phyloP scores from a whole-genome alignment of 2,797 vertebrate species.

The Pelochelys cantorii region DNA sequence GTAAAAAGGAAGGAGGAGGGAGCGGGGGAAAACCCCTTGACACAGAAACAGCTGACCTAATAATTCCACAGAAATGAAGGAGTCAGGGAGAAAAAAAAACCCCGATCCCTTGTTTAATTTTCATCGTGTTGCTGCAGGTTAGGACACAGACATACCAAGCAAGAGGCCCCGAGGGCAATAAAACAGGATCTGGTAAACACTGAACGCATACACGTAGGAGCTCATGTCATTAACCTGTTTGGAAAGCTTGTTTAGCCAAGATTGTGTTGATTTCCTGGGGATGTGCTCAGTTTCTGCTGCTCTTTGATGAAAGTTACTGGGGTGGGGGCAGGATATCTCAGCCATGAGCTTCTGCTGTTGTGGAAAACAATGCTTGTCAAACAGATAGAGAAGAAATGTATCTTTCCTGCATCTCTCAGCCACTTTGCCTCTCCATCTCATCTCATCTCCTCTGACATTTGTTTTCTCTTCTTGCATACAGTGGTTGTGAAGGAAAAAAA shows the following conservation, averaged over 20 bases:
- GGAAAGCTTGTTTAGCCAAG: not conserved
- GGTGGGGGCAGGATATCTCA: not conserved
- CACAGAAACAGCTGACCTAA: not conserved
- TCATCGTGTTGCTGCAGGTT: constrained; percentile 38
- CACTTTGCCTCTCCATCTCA: not conserved
- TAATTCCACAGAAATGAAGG: constrained; percentile 26
- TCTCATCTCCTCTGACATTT: not conserved
- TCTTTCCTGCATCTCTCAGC: not conserved
- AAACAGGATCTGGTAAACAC: constrained; percentile 14
- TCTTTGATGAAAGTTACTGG: not conserved
- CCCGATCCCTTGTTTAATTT: constrained; percentile 45
- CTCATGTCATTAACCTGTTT: not conserved
- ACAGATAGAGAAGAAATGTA: not conserved
- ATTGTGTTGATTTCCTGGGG: not conserved
- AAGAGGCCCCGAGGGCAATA: constrained; percentile 31
- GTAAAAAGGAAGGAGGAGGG: fast-evolving
- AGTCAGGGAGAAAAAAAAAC: too few relatives aligned
- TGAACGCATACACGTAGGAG: constrained; percentile 25
- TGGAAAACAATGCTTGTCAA: not conserved
- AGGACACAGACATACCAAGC: constrained; percentile 26
- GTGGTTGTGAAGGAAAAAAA: not conserved
- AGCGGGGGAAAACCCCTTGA: not conserved
- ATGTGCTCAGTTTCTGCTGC: not conserved
- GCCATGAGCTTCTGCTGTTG: not conserved
- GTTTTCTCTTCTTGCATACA: not conserved